Evolutionary conservation across 2,888 invertebrate species (phyloP), one percentile per base, ranked within the genome.

Genomic region (Lamellibrachia columna): DNA sequence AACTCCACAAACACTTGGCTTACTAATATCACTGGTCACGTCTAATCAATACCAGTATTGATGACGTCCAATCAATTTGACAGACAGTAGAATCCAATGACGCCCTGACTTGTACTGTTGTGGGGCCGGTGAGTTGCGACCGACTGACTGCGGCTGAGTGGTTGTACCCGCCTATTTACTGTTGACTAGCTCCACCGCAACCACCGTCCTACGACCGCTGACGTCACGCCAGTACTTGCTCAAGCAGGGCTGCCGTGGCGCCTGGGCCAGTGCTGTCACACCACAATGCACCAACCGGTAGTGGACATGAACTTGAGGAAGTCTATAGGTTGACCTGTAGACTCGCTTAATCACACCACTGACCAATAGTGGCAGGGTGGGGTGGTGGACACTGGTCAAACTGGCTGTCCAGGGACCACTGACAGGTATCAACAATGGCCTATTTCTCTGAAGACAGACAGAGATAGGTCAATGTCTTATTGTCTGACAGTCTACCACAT

Each of bases 101-200:
- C 2, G 75, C 15, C 22, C 75, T n/a, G 75, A 40, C 75, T 75
- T n/a, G n/a, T 4, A n/a, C n/a, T 75, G 22, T 11, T 75, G 75
- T 75, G 22, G 4, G 75, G 75, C 75, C 75, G 75, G 75, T 75
- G 75, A 75, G 22, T 75, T 75, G 22, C 75, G n/a, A 75, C 75
- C 75, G 55, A 55, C 55, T 55, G 55, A 55, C 55, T 55, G 55
- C 22, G 75, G 15, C 75, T n/a, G 75, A 15, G 75, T 22, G n/a
- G 75, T 75, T 75, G 75, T 22, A 75, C 75, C 75, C 75, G 75
- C 75, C 75, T 75, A 75, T 75, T 75, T 75, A 75, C 75, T 75
- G 75, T 75, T 75, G 75, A 75, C 75, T 75, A n/a, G 75, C n/a
- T 15, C 75, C 22, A 55, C 15, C 75, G 22, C 75, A 75, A n/a